These are phyloP conservation scores for Oasisia sp. DNA, from an alignment of 2,888 invertebrate genomes.

Conservation along the genomic window DNA sequence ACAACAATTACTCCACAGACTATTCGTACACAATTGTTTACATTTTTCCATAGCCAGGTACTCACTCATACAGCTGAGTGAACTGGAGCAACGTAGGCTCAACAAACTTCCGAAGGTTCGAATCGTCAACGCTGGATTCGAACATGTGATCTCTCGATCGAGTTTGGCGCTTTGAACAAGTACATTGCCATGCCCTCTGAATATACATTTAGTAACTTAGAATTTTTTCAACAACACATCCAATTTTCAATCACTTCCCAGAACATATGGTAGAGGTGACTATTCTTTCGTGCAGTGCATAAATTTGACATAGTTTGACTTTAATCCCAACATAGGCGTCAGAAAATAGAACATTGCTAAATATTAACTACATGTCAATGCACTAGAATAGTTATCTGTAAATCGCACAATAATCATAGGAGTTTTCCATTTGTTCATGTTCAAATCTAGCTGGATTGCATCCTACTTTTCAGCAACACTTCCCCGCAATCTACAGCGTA, in stretches of 20 bases:
- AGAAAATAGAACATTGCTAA: neutral
- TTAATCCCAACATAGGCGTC: neutral
- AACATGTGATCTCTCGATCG: too few relatives aligned
- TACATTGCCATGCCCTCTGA: too few relatives aligned
- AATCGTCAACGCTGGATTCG: too few relatives aligned
- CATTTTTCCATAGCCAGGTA: too few relatives aligned
- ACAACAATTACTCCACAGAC: too few relatives aligned
- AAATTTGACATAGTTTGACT: neutral
- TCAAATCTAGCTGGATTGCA: neutral
- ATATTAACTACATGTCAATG: neutral
- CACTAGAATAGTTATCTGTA: neutral
- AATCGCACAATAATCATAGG: neutral
- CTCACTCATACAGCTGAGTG: too few relatives aligned
- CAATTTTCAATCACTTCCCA: neutral
- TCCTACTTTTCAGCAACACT: neutral
- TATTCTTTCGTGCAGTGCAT: neutral
- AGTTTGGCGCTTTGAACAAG: too few relatives aligned
- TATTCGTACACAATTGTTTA: too few relatives aligned
- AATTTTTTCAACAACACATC: neutral
- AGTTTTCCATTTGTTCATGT: neutral
- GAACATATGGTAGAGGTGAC: neutral
- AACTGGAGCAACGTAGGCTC: too few relatives aligned
- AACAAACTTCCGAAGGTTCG: too few relatives aligned
- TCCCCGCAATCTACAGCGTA: neutral
- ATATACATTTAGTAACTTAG: neutral